Evolutionary conservation across 2,113 vertebrate species (phyloP), one percentile per base, ranked within the genome.

Genomic region (Gnathonemus longibarbis): DNA sequence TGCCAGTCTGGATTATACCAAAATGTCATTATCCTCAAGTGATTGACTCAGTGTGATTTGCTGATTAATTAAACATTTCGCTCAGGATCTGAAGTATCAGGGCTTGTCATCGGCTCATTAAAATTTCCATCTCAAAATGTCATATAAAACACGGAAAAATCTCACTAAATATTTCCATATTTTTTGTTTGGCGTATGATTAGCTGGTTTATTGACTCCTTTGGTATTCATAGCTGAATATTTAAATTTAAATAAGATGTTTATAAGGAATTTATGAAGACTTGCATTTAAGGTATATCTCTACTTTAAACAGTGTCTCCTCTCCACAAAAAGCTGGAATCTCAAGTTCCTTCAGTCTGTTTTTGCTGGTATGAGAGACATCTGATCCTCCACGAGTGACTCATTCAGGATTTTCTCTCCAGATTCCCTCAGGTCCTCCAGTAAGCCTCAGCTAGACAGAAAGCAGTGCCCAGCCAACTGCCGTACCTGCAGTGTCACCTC

Each of bases 21-120:
- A 86, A 21, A 52, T 31, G 48, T 35, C 50, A 87, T 87, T 53
- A 87, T 53, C 50, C 85, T 53, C 85, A 53, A 87, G 27, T 87
- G 80, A 87, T 35, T 50, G 49, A 87, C 24, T 87, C 3, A n/a
- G 21, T 46, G 45, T 35, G 48, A 87, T 87, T 21, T 13, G 49
- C 24, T 52, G 49, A 52, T 87, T 84, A 84, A 84, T 84, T 84
- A 84, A 84, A 84, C 3, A 4, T 19, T 84, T 84, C 83, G 9
- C 21, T 84, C 39, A 24, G 77, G 39, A 83, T 83, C 77, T 83
- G 35, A 84, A 84, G 45, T 84, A 84, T 84, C 39, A 52, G 45
- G 27, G 49, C 49, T 49, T 52, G 49, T 87, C 46, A 87, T 31
- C 48, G 19, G 5, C 24, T 27, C 49, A 50, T 15, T 87, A 87